Evolutionary conservation across 2,888 invertebrate genomes (phyloP), one percentile per base, ranked within the genome.

Genomic region (Cataglyphis albicans): DNA sequence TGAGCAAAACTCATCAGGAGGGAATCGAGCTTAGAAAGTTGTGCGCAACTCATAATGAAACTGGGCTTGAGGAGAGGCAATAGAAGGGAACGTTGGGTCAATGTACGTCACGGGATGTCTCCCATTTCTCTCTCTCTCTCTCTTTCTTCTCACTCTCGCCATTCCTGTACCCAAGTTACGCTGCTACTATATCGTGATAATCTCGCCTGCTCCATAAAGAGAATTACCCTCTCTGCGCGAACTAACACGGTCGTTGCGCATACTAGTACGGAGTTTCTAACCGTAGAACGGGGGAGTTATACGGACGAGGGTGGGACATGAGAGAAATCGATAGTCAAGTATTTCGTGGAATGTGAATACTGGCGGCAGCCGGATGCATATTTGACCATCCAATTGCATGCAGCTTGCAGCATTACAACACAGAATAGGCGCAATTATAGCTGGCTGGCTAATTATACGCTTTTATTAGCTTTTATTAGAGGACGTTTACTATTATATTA

Each of bases 11-110:
- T 91, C 86, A 87, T 89, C 86, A 84, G 89, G 86, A 87, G 84
- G 85, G 89, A 85, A 83, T 87, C 78, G 88, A 92, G 91, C 91
- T 92, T 92, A 91, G 91, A 91, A 92, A 92, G 91, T 92, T 92
- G 90, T 91, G 91, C 92, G 91, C 92, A 92, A 90, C 90, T 91
- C 90, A 89, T 84, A 86, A 83, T 86, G 86, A 91, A 92, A 90
- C 86, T 86, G 87, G 84, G 72, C 72, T 87, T 55, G 85, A 86
- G 87, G 82, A 74, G 48, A 74, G 81, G 63, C 82, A 82, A 86
- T 82, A 89, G 89, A 73, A 84, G 75, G 81, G 75, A 82, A 88
- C 86, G 85, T 76, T 86, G 72, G 89, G 88, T 90, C 88, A 90
- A 88, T 70, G 89, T 80, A 88, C 87, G 82, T 87, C 80, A 78